These are phyloP conservation scores for Coptotermes formosanus DNA, from an alignment of 1,140 invertebrate species.

Conservation along the genomic window DNA sequence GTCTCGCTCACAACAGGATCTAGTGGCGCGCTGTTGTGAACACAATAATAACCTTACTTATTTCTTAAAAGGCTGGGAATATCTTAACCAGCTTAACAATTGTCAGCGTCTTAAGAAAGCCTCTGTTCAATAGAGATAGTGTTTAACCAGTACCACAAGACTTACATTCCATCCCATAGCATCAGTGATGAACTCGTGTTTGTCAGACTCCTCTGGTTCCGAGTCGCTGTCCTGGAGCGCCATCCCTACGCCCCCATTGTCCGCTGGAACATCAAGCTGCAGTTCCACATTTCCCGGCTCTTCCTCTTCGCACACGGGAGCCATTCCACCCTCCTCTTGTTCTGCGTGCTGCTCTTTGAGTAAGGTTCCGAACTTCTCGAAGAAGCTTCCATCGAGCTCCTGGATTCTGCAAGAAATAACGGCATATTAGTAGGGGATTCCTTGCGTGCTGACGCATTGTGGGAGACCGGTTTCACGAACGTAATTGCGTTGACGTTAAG, in stretches of 20 bases:
- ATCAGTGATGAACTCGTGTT: constrained; percentile 57
- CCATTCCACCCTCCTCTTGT: not conserved
- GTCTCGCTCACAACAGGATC: no score
- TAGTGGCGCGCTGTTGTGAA: no score
- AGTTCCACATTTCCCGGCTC: not conserved
- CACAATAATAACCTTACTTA: no score
- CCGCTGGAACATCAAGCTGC: not conserved
- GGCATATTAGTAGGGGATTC: not conserved
- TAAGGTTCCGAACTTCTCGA: constrained; percentile 73
- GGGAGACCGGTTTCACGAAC: not conserved
- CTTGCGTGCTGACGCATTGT: not conserved
- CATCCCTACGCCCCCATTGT: not conserved
- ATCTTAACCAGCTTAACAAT: no score
- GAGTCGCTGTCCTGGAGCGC: constrained; percentile 23
- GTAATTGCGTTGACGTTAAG: not conserved
- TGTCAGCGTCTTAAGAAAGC: no score
- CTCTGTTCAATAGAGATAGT: no score
- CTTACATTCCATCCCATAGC: constrained; percentile 72
- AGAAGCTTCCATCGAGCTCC: constrained; percentile 75
- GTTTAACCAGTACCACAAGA: not conserved
- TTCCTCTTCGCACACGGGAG: constrained; percentile 11
- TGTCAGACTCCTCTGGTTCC: constrained; percentile 47
- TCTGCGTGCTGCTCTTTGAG: constrained; percentile 31
- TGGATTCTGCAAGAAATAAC: constrained; percentile 58
- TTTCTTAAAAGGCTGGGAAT: no score